Conservation (phyloP, 2,797 vertebrate genomes). For the Hippopotamyrus pictus region DNA sequence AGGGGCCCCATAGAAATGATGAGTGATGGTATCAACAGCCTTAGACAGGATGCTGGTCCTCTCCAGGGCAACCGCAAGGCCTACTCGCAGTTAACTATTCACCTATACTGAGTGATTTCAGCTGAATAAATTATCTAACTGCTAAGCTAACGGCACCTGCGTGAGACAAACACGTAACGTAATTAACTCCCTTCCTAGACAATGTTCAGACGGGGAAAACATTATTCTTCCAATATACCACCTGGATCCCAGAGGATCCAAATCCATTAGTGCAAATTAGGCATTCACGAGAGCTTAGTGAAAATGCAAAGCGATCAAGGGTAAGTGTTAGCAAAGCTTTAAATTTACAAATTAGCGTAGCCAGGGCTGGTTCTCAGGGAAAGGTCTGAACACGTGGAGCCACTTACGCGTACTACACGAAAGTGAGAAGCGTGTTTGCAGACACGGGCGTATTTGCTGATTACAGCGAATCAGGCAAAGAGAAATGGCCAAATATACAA, state of each 20-base stretch:
- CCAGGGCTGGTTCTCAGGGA: neutral
- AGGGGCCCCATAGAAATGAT: neutral
- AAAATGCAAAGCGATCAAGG: conserved; percentile 9
- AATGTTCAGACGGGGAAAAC: neutral
- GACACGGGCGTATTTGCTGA: neutral
- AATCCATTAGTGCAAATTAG: conserved; percentile 19
- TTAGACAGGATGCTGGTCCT: neutral
- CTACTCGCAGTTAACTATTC: neutral
- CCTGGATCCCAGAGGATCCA: conserved; percentile 20
- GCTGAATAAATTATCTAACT: neutral
- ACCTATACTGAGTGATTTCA: neutral
- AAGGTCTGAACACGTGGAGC: neutral
- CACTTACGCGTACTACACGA: neutral
- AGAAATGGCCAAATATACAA: neutral
- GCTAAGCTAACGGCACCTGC: neutral
- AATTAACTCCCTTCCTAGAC: conserved; percentile 1
- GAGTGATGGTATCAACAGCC: neutral
- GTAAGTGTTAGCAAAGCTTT: neutral
- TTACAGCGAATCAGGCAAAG: neutral
- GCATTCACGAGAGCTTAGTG: conserved; percentile 12
- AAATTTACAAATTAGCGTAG: neutral
- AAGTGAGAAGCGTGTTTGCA: neutral
- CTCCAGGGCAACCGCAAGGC: neutral
- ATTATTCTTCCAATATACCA: conserved; percentile 20
- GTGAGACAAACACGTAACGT: neutral